Base-by-base conservation (phyloP, 2,113 vertebrate genomes). In the Sinocyclocheilus maitianheensis region DNA sequence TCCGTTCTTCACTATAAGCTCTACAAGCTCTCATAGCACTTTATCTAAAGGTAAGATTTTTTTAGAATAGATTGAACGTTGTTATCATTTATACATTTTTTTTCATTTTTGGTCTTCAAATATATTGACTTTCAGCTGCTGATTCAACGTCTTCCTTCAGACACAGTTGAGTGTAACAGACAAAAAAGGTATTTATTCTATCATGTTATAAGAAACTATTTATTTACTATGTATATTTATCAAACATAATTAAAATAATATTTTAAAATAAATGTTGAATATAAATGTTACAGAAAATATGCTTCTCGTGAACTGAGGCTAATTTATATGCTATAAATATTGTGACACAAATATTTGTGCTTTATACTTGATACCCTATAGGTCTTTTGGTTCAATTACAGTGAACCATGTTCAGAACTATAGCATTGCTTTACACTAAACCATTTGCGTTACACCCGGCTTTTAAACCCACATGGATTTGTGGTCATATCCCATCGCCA, bases 41-140 rank as follows among this genome's bases (percentile, higher is more conserved):
- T 24, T 77, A 55, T 77, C 18, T 0, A 76, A 63, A 85, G 87
- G 87, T 87, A 85, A 87, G 87, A 81, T 81, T 8, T 55, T 48
- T 55, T 80, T 1, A 58, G 26, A 48, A 67, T 77, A 18, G 30
- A 6, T 62, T 65, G 34, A 40, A 60, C 10, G 10, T 72, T 72
- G 69, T 46, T 48, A 12, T 48, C 6, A n/a, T 77, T 13, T 30
- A 11, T 67, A 30, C 3, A 30, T 26, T n/a, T 34, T 53, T 77
- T 53, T 58, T 7, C 0, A 20, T 58, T n/a, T n/a, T 60, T 22
- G 22, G 58, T 60, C 22, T 60, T 60, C 13, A 75, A 48, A 26
- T 63, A 65, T 60, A 81, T 46, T 11, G 22, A 11, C 22, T 63
- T 63, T 75, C 40, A 48, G 72, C 72, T 75, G 22, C 43, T 43